Percentiles rank a stretch among this genome's conserved stretches.
Evolutionary conservation across 2,888 invertebrate genomes (phyloP).

Genomic region (Acronicta leporina): DNA sequence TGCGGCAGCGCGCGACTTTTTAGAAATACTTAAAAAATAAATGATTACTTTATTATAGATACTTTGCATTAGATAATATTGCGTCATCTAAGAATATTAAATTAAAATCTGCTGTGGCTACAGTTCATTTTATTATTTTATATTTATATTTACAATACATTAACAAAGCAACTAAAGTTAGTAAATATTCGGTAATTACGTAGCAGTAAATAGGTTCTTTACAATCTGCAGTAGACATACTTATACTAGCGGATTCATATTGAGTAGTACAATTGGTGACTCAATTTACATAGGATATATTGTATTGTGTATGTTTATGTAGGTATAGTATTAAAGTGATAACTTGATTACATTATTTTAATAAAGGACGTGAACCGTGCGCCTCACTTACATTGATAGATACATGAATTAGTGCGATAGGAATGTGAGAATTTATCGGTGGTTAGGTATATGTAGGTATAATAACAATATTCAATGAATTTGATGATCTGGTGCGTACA

Average conservation of each 20-base stretch:
- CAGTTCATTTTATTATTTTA: not conserved
- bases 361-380: not conserved
- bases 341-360: too few relatives aligned
- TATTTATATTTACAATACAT: conserved; percentile 32
- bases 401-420: not conserved
- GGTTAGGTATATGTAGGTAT: too few relatives aligned
- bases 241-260: too few relatives aligned
- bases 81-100: not conserved
- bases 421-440: conserved; percentile 21
- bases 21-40: too few relatives aligned
- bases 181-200: conserved; percentile 23
- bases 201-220: conserved; percentile 1
- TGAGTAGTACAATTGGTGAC: too few relatives aligned
- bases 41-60: too few relatives aligned
- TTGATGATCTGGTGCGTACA: not conserved
- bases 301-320: too few relatives aligned
- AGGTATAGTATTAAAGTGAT: too few relatives aligned
- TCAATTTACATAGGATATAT: too few relatives aligned
- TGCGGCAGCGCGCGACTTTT: too few relatives aligned
- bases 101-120: not conserved
- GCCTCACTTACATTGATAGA: not conserved
- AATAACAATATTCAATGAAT: conserved; percentile 10
- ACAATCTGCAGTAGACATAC: not conserved
- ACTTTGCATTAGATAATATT: too few relatives aligned
- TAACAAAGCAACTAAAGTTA: conserved; percentile 35